A percentile compares a stretch with the other conserved stretches of the same genome.
These are phyloP conservation scores for Abscondita cerata DNA, from an alignment of 2,888 invertebrate species.

Conservation along the genomic window DNA sequence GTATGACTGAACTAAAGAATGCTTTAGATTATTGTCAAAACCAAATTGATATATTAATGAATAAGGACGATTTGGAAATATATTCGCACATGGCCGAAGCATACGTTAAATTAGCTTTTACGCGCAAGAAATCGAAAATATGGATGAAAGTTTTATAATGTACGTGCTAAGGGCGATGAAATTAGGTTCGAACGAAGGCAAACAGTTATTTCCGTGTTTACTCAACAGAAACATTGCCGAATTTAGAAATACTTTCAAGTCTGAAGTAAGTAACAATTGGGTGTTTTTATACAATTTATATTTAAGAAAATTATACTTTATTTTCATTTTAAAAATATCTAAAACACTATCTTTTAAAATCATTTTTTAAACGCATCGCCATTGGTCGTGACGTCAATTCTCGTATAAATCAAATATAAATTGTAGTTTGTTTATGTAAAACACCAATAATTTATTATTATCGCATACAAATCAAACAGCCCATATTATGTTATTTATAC, in stretches of 20 bases:
- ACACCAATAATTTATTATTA: too few species aligned
- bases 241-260: slow-evolving; percentile 53
- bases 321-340: too few species aligned
- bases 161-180: slow-evolving; percentile 67
- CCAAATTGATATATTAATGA: slow-evolving; percentile 25
- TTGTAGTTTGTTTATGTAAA: too few species aligned
- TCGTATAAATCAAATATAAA: too few species aligned
- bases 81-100: slow-evolving; percentile 25
- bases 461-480: too few species aligned
- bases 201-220: slow-evolving; percentile 69
- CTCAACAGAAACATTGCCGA: slow-evolving; percentile 53
- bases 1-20: slow-evolving; percentile 20
- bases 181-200: slow-evolving; percentile 65
- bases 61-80: slow-evolving; percentile 21
- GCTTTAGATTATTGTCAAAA: slow-evolving; percentile 28
- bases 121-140: slow-evolving; percentile 46
- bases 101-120: slow-evolving; percentile 56
- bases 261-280: slow-evolving; percentile 55
- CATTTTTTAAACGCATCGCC: too few species aligned
- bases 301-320: too few species aligned
- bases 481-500: too few species aligned
- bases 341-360: too few species aligned
- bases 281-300: too few species aligned
- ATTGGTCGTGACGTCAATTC: too few species aligned
- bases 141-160: slow-evolving; percentile 47